These are phyloP conservation scores for Melanocharis versteri DNA, from an alignment of 2,113 vertebrate species.

Conservation along the genomic window DNA sequence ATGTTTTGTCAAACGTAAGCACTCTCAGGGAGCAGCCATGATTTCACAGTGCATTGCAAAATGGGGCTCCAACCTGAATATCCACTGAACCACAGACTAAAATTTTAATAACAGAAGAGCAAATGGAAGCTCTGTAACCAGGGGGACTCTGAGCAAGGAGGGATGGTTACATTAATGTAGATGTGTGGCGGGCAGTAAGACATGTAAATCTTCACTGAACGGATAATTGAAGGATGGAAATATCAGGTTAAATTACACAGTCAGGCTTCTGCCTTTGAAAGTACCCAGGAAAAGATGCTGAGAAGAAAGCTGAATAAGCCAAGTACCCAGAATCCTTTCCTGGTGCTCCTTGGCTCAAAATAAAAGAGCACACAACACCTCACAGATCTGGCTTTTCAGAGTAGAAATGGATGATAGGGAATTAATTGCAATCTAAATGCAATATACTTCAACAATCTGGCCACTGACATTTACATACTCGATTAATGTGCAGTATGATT, in stretches of 20 bases:
- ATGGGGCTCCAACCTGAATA: slow-evolving; percentile 29
- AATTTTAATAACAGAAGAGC: neutral
- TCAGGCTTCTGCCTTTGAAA: neutral
- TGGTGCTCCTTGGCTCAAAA: neutral
- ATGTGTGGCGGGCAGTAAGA: neutral
- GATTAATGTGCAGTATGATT: neutral
- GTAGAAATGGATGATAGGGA: neutral
- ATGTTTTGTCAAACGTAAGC: neutral
- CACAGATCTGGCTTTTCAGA: neutral
- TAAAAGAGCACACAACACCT: neutral
- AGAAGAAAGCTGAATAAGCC: neutral
- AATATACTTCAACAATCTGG: neutral
- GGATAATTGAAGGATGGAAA: neutral
- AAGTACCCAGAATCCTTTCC: neutral
- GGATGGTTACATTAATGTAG: neutral
- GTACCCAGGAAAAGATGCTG: neutral
- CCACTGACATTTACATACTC: neutral
- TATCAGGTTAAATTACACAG: neutral
- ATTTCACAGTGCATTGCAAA: neutral
- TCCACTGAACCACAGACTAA: slow-evolving; percentile 4
- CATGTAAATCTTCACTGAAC: neutral
- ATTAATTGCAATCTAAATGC: neutral
- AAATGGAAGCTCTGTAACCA: neutral
- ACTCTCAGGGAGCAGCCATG: neutral
- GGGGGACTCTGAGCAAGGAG: neutral